These are phyloP conservation scores for Drosophila navojoa DNA, from an alignment of 1,140 invertebrate genomes.

Conservation along the genomic window DNA sequence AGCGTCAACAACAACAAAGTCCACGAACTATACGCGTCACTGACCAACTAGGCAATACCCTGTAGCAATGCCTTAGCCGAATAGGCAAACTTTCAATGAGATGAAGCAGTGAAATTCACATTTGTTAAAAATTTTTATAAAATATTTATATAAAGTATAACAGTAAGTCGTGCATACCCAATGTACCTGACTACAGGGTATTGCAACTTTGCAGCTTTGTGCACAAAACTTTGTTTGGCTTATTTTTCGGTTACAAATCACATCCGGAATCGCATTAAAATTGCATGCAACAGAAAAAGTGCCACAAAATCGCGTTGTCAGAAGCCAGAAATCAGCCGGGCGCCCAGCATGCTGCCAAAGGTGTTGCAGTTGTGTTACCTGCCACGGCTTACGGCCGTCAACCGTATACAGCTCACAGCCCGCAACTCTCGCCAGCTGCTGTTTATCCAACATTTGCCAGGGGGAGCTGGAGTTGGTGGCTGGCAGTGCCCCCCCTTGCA, in stretches of 20 bases:
- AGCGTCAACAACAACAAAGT: conserved; percentile 55
- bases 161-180: neutral
- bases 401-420: neutral
- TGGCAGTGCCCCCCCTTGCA: conserved; percentile 11
- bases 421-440: neutral
- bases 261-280: conserved; percentile 81
- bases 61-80: neutral
- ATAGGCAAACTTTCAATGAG: too few relatives aligned
- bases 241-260: conserved; percentile 82
- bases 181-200: neutral
- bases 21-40: neutral
- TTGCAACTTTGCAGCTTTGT: conserved; percentile 55
- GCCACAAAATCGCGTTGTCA: conserved; percentile 58
- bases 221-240: conserved; percentile 70
- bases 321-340: conserved; percentile 24
- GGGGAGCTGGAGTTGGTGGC: neutral
- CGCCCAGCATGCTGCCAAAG: conserved; percentile 43
- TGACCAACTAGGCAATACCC: neutral
- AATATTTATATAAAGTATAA: too few relatives aligned
- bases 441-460: conserved; percentile 53
- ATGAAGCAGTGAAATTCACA: too few relatives aligned
- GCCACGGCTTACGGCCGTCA: neutral
- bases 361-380: neutral
- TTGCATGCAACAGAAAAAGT: conserved; percentile 63
- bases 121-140: too few relatives aligned